Percentiles rank a stretch among this genome's conserved stretches.
These are phyloP conservation scores for Octopus bimaculoides DNA, from an alignment of 1,140 invertebrate species.

Conservation along the genomic window DNA sequence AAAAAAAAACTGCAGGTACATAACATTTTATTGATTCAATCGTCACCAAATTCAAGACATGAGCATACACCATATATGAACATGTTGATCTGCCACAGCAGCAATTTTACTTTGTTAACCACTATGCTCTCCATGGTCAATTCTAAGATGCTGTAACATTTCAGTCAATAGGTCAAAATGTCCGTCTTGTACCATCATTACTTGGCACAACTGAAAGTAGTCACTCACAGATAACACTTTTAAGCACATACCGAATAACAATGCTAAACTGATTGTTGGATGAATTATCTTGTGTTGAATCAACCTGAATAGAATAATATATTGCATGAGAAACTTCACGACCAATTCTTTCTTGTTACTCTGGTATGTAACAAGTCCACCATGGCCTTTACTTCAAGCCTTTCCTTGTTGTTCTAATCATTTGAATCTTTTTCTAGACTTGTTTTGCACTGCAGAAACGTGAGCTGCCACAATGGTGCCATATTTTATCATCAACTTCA, in stretches of 20 bases:
- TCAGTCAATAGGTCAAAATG: conserved; percentile 1
- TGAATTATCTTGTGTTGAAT: not conserved
- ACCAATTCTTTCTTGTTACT: not conserved
- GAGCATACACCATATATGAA: not conserved
- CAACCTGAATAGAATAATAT: not conserved
- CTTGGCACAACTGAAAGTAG: not conserved
- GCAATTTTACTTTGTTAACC: not conserved
- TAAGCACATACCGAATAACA: conserved; percentile 2
- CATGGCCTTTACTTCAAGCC: not conserved
- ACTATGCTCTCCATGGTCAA: not conserved
- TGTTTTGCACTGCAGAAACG: conserved; percentile 3
- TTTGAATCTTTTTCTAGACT: not conserved
- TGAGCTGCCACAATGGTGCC: not conserved
- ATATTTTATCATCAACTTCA: not conserved
- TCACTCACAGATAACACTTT: not conserved
- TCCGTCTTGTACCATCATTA: not conserved
- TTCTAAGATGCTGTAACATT: not conserved
- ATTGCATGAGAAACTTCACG: not conserved
- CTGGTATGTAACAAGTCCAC: not conserved
- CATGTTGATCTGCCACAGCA: not conserved
- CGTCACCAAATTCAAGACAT: not conserved
- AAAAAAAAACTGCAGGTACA: not conserved
- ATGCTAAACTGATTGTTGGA: conserved; percentile 4
- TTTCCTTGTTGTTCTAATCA: not conserved
- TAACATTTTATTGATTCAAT: not conserved